Evolutionary conservation across 2,797 vertebrate genomes (phyloP).

Genomic region (Monodelphis domestica): DNA sequence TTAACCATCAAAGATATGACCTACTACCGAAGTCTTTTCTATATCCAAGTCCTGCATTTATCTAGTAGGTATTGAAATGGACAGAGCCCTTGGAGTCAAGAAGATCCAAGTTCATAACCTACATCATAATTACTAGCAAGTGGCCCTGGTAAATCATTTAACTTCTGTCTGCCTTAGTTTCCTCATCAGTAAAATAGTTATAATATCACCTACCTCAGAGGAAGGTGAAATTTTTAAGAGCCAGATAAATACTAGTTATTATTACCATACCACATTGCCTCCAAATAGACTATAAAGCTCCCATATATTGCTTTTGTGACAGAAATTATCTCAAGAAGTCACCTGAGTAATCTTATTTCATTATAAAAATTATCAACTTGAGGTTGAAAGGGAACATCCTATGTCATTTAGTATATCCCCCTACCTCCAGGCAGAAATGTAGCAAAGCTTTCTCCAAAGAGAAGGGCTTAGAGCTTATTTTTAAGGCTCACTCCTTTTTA

Average conservation of each 20-base stretch:
- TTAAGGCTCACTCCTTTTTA: background rate
- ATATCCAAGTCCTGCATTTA: background rate
- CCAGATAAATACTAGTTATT: background rate
- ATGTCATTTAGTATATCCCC: background rate
- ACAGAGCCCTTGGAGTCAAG: background rate
- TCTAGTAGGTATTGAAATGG: background rate
- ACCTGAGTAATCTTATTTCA: constrained; percentile 7
- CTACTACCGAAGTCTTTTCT: background rate
- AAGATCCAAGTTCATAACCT: background rate
- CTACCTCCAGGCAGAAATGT: background rate
- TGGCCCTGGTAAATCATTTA: background rate
- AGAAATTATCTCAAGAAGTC: constrained; percentile 11
- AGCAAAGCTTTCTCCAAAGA: background rate
- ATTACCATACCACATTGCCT: background rate
- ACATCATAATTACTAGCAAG: background rate
- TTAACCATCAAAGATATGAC: background rate
- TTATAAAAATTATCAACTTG: constrained; percentile 17
- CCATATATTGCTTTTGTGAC: background rate
- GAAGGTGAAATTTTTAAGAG: background rate
- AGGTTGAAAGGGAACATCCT: background rate
- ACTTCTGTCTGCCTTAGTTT: background rate
- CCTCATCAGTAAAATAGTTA: background rate
- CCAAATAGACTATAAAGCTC: background rate
- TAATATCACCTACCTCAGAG: background rate
- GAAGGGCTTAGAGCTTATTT: background rate